phyloP scores from a whole-genome alignment of 2,888 invertebrate genomes.

The Orthonevra nobilis region DNA sequence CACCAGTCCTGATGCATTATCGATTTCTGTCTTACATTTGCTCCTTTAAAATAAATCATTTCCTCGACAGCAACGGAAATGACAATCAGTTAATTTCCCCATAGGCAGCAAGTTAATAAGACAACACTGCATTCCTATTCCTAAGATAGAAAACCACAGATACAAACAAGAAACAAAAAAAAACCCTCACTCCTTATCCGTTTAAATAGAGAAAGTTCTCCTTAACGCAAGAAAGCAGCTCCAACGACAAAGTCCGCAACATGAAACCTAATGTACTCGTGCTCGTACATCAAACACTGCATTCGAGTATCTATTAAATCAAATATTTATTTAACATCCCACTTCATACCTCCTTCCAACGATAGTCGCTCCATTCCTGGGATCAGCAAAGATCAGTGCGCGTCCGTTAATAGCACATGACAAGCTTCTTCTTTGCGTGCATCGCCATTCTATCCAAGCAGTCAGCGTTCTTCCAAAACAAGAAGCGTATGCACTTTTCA shows the following conservation, averaged over 20 bases:
- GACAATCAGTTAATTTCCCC: background rate
- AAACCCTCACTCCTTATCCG: slow-evolving; percentile 58
- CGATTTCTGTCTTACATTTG: no score
- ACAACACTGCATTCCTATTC: slow-evolving; percentile 39
- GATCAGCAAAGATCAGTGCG: slow-evolving; percentile 15
- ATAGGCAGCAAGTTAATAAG: background rate
- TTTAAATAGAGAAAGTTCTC: slow-evolving; percentile 59
- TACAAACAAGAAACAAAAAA: slow-evolving; percentile 7
- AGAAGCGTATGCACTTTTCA: slow-evolving; percentile 20
- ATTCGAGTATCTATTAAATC: slow-evolving; percentile 40
- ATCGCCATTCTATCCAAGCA: no score
- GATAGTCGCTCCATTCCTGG: background rate
- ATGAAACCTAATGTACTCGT: slow-evolving; percentile 9
- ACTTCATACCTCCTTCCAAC: slow-evolving; percentile 1
- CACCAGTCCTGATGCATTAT: no score
- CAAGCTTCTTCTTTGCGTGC: slow-evolving; percentile 21
- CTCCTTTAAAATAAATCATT: slow-evolving; percentile 7
- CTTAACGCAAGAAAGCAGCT: slow-evolving; percentile 31
- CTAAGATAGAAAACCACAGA: slow-evolving; percentile 27
- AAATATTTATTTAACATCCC: slow-evolving; percentile 26
- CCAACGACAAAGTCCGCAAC: background rate
- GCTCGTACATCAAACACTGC: background rate
- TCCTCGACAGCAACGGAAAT: slow-evolving; percentile 7
- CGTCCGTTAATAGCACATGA: background rate
- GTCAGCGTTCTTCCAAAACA: background rate